Percentiles rank a stretch among this genome's conserved stretches.
phyloP scores from a whole-genome alignment of 30 jellyfish, hydroid and myxozoan species.

The Mastigias papua region DNA sequence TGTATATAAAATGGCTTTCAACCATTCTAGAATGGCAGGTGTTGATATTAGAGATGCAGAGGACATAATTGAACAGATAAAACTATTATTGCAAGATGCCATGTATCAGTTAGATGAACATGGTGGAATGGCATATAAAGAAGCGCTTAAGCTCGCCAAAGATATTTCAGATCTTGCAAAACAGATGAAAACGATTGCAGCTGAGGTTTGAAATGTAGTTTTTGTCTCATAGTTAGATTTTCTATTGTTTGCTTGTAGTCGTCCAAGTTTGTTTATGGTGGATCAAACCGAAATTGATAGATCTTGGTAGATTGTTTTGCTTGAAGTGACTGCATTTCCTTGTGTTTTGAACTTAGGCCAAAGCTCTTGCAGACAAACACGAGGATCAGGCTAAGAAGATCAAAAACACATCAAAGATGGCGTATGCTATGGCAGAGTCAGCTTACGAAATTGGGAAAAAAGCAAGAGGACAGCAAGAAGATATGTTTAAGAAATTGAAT shows the following conservation, averaged over 20 bases:
- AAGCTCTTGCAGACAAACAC: conserved; percentile 86
- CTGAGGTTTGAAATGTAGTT: conserved; percentile 71
- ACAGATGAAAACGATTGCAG: conserved; percentile 88
- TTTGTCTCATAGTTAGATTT: neutral
- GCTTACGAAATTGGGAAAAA: conserved; percentile 80
- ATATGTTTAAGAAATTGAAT: conserved; percentile 40
- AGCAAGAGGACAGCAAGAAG: conserved; percentile 81
- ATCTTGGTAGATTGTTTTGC: neutral
- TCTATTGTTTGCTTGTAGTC: neutral
- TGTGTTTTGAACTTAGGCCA: conserved; percentile 76
- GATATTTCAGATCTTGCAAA: conserved; percentile 85
- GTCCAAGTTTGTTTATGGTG: too few species aligned
- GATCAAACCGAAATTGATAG: neutral
- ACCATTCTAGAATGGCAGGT: conserved; percentile 66
- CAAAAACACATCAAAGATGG: conserved; percentile 70
- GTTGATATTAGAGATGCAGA: conserved; percentile 77
- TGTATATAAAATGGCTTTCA: conserved; percentile 59
- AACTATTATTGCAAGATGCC: conserved; percentile 66
- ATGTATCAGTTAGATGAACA: conserved; percentile 60
- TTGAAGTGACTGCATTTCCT: too few species aligned
- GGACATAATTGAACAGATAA: conserved; percentile 83
- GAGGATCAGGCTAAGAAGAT: conserved; percentile 79
- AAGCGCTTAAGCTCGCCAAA: conserved; percentile 59
- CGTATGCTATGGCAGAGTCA: conserved; percentile 63
- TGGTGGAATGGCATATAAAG: conserved; percentile 57